Base-by-base conservation (phyloP, 2,888 invertebrate genomes). In the Parnassius orleans region DNA sequence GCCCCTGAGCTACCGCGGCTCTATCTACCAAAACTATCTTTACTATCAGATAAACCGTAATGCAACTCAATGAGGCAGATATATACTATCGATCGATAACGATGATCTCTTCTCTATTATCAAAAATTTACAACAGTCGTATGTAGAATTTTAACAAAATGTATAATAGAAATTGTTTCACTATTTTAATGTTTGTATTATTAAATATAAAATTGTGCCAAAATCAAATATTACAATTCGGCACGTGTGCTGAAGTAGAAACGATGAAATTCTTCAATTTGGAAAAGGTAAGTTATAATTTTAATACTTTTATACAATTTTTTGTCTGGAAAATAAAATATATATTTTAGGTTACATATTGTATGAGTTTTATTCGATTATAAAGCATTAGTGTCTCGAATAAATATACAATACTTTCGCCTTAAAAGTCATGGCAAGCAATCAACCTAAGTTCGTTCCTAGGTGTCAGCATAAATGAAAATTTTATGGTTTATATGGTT, bases 221-320 rank as follows among this genome's bases (percentile, higher is more conserved):
- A 9, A 74, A 75, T 1, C 89, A 90, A 75, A 78, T 89, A 1
- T 11, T 88, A 10, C 82, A 87, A 57, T 88, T 90, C 63, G 90
- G 90, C 1, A 60, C 66, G 0, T 90, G 90, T 68, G 68, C 72
- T 0, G 69, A 80, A 7, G 82, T 87, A 0, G 68, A 75, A 1
- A 83, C 88, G n/a, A 81, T 86, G 78, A 77, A 72, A 53, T 86
- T 78, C 69, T 90, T 91, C 68, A 80, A 87, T 67, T 65, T 90
- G 12, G 86, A 89, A 69, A 81, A 78, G 66, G 90, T 90, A 68
- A 78, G 80, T 55, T 15, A 47, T 52, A 14, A 3, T 33, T 33
- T 7, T 33, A 33, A 33, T 33, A 33, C 7, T 33, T 7, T 33
- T 33, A 33, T 33, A 33, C 33, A 5, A 7, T 7, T 7, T 33